Base-by-base conservation (phyloP, 2,888 invertebrate genomes). In the Cheilosia vulpina region DNA sequence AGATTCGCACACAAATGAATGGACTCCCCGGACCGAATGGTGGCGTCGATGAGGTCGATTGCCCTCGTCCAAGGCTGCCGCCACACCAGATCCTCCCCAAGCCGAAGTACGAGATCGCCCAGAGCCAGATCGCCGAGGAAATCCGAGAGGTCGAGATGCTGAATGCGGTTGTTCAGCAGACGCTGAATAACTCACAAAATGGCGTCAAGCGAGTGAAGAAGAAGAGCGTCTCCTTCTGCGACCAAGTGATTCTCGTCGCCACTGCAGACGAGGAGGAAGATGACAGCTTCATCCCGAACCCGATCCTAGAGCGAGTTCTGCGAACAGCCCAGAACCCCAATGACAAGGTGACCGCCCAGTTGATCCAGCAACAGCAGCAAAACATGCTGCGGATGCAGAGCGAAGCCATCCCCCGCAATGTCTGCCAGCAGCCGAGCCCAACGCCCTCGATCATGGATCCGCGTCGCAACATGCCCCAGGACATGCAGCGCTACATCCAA, bases 151-250 rank as follows among this genome's bases (percentile, higher is more conserved):
- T 94, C 34, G 94, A 94, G 89, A 92, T 94, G 91, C 89, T 94
- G n/a, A 94, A 93, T 87, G 93, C 93, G 2, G 92, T 93, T 87
- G 93, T 94, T 9, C 93, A 93, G 82, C 93, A 93, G 88, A 93
- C 93, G 1, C 87, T 93, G 90, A 92, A 94, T 92, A 90, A 93
- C 92, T 92, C 92, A 4, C 94, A 84, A 43, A 71, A 88, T 93
- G 91, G 92, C 92, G 91, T 93, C 0, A 93, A 94, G 65, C 94
- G 95, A 78, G 94, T 95, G 0, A 97, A 97, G 90, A 98, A 98
- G 94, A 98, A 98, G 92, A 97, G 97, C 77, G 98, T 98, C 4
- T 98, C 98, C 0, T 98, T 98, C 92, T 98, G 98, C 90, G 98
- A 98, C 91, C 97, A 98, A 92, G 97, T 98, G 0, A 97, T 97